Evolutionary conservation across 2,113 vertebrate genomes (phyloP).

Genomic region (Percina caprodes): DNA sequence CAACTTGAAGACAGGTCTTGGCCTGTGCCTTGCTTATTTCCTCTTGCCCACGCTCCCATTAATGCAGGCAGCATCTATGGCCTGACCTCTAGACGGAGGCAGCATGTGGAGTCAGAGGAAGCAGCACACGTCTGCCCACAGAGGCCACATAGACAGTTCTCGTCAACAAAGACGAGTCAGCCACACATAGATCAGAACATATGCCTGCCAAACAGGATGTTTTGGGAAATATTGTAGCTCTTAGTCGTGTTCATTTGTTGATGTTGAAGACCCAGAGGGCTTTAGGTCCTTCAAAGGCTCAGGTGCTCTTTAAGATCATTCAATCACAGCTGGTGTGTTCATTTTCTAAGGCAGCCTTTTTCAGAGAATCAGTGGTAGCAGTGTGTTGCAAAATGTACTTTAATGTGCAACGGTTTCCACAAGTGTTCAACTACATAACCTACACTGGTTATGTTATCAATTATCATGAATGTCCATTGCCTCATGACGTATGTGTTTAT

Average conservation of each 20-base stretch:
- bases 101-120: slow-evolving; percentile 37
- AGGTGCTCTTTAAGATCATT: slow-evolving; percentile 20
- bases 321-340: slow-evolving; percentile 18
- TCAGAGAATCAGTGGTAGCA: neutral
- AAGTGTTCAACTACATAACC: slow-evolving; percentile 10
- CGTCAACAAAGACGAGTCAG: slow-evolving; percentile 13
- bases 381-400: slow-evolving; percentile 18
- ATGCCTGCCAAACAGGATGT: slow-evolving; percentile 3
- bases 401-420: slow-evolving; percentile 30
- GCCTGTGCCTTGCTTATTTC: slow-evolving; percentile 47
- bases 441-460: slow-evolving; percentile 12
- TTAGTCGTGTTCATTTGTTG: slow-evolving; percentile 8
- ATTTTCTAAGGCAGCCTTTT: slow-evolving; percentile 16
- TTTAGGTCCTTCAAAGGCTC: slow-evolving; percentile 7
- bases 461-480: slow-evolving; percentile 20
- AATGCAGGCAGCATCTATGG: slow-evolving; percentile 8
- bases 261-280: neutral
- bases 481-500: slow-evolving; percentile 47
- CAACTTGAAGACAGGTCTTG: slow-evolving; percentile 54
- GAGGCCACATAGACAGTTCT: slow-evolving; percentile 11
- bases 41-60: slow-evolving; percentile 55
- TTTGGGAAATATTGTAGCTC: slow-evolving; percentile 4
- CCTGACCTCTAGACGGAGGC: slow-evolving; percentile 71
- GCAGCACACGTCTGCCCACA: slow-evolving; percentile 33
- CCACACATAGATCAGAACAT: slow-evolving; percentile 3